Evolutionary conservation across 2,113 vertebrate genomes (phyloP).

Genomic region (Myiagra hebetior): DNA sequence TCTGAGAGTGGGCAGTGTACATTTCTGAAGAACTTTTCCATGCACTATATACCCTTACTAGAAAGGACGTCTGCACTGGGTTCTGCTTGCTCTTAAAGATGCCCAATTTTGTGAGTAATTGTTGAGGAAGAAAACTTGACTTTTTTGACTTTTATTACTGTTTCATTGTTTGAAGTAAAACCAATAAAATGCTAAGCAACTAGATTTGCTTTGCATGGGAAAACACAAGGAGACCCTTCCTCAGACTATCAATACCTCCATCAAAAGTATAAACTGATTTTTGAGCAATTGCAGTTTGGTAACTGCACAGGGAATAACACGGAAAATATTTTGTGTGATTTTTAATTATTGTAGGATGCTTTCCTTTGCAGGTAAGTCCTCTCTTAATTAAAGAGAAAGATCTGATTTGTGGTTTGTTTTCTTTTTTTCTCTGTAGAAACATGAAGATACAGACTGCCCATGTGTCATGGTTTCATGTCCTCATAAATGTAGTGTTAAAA

Average conservation of each 20-base stretch:
- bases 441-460: slow-evolving; percentile 93
- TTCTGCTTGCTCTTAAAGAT: background rate
- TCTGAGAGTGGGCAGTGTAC: background rate
- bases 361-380: background rate
- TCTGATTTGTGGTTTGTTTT: slow-evolving; percentile 26
- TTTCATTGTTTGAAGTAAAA: background rate
- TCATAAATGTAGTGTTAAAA: slow-evolving; percentile 89
- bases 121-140: background rate
- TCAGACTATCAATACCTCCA: background rate
- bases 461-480: slow-evolving; percentile 92
- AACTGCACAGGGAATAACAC: background rate
- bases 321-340: background rate
- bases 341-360: background rate
- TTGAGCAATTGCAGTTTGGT: background rate
- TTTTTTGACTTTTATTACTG: background rate
- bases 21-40: background rate
- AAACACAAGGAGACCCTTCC: background rate
- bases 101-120: background rate
- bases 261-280: background rate
- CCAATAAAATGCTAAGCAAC: background rate
- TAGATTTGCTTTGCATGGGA: background rate
- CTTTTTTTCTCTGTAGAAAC: slow-evolving; percentile 81
- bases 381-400: background rate
- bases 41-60: background rate
- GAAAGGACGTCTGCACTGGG: background rate